Evolutionary conservation across 2,113 vertebrate species (phyloP).

Genomic region (Physeter macrocephalus): DNA sequence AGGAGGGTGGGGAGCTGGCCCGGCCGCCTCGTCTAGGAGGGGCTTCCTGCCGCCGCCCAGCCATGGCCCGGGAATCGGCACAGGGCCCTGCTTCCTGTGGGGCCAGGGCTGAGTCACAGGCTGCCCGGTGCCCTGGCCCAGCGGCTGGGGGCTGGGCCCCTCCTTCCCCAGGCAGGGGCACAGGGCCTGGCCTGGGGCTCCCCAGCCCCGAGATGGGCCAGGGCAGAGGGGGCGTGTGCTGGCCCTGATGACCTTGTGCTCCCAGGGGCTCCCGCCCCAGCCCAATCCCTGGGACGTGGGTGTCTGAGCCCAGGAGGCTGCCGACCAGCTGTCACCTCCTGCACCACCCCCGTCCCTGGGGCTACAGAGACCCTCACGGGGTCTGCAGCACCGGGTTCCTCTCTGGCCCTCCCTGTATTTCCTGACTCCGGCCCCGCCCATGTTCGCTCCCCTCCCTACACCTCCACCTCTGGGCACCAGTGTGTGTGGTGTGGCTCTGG

Average conservation of each 20-base stretch:
- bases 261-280: background rate
- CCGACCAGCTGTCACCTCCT: background rate
- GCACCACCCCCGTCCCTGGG: background rate
- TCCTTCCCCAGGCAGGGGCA: background rate
- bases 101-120: conserved; percentile 31
- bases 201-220: background rate
- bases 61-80: background rate
- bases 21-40: background rate
- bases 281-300: background rate
- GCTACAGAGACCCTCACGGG: background rate
- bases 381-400: rapidly evolving
- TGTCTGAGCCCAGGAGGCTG: background rate
- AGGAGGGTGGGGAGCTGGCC: background rate
- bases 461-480: background rate
- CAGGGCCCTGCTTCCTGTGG: conserved; percentile 2
- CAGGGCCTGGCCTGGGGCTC: background rate
- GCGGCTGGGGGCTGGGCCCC: background rate
- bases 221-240: background rate
- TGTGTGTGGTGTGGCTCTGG: no score
- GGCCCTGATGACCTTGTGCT: background rate
- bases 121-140: rapidly evolving
- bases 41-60: conserved; percentile 33
- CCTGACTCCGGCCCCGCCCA: background rate
- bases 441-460: rapidly evolving
- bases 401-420: rapidly evolving